Percentiles rank a stretch among this genome's conserved stretches.
Evolutionary conservation across 2,888 invertebrate species (phyloP).

Genomic region (Pseudococcus jackbeardsleyi): DNA sequence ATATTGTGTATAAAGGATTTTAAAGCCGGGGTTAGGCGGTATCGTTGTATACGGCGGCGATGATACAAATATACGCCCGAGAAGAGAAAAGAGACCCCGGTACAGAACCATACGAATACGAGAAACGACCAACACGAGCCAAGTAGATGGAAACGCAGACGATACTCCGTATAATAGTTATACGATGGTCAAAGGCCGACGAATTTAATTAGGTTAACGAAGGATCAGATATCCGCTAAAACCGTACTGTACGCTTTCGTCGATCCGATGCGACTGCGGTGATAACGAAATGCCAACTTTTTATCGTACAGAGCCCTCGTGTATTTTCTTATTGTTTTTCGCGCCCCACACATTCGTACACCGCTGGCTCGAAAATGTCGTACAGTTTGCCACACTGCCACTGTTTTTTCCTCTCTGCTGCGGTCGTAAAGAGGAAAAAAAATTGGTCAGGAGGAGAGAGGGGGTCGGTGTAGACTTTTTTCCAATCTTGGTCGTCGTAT

Average conservation of each 20-base stretch:
- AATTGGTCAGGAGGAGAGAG: neutral
- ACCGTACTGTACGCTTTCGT: too few relatives aligned
- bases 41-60: neutral
- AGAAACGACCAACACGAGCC: neutral
- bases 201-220: conserved; percentile 53
- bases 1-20: conserved; percentile 29
- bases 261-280: neutral
- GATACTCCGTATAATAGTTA: too few relatives aligned
- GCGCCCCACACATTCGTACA: neutral
- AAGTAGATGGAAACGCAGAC: neutral
- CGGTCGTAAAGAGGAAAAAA: neutral
- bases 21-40: neutral
- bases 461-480: neutral
- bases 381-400: neutral
- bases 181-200: conserved; percentile 29
- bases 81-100: neutral
- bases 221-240: conserved; percentile 16
- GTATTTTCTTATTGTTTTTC: conserved; percentile 14
- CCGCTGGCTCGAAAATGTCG: too few relatives aligned
- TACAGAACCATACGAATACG: neutral
- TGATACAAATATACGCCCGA: too few relatives aligned
- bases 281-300: conserved; percentile 29
- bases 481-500: neutral
- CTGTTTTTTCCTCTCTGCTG: too few relatives aligned
- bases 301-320: neutral